Base-by-base conservation (phyloP, 92 coral and sea anemone genomes). In the Palythoa heliodiscus region DNA sequence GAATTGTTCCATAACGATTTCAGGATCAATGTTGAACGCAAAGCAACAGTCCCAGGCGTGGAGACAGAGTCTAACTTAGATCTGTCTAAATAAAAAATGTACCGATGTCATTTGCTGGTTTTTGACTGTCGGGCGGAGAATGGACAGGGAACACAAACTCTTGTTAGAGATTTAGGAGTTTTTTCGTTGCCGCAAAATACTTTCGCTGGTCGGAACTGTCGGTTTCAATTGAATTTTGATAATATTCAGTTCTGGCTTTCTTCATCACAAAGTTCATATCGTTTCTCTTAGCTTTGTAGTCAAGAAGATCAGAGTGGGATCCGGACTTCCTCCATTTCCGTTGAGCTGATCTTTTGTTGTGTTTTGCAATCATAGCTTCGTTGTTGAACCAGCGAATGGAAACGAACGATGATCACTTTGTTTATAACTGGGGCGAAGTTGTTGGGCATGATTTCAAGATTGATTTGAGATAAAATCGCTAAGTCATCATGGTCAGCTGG, bases 251-350 rank as follows among this genome's bases (percentile, higher is more conserved):
- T 60, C 67, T 60, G 67, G 67, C 35, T 19, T 60, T 60, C 6
- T 82, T 82, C 68, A 83, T 70, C 53, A 83, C 47, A 83, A 70
- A 83, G 67, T 53, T 83, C 43, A 71, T 52, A 25, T 83, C 5
- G 53, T 71, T 83, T 83, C 55, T 83, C 63, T 83, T 71, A 52
- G 74, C 50, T 70, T 53, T 83, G 72, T 83, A 67, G 13, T 82
- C 86, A 14, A 68, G 52, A 23, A 82, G 77, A 70, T 82, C 86
- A 66, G 73, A 82, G 24, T 40, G 78, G 74, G 79, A 19, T 39
- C 74, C 14, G 70, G 79, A 83, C 50, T 23, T 39, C 23, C 77
- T 82, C 86, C 86, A 82, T 37, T 68, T 82, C 70, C 86, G 76
- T 14, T 53, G 75, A 23, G 85, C 86, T 63, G 86, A 82, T 16